A percentile compares a stretch with the other conserved stretches of the same genome.
phyloP scores from a whole-genome alignment of 1,140 invertebrate genomes.

The Potamilus streckersoni region DNA sequence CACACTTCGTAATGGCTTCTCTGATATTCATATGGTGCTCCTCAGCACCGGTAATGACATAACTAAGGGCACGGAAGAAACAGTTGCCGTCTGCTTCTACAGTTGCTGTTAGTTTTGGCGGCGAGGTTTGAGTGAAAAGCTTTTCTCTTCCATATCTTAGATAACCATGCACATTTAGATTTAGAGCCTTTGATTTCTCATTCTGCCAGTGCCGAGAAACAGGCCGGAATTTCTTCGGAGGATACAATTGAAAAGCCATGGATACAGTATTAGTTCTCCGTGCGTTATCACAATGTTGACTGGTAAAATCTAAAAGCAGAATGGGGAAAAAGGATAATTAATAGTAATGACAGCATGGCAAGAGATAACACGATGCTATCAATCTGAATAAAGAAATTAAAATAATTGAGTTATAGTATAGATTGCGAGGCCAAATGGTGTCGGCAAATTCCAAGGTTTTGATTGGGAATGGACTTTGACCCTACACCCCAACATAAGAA shows the following conservation, averaged over 20 bases:
- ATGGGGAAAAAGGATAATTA: too few relatives aligned
- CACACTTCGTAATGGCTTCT: constrained; percentile 36
- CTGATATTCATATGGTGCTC: constrained; percentile 38
- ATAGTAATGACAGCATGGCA: too few relatives aligned
- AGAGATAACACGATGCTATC: too few relatives aligned
- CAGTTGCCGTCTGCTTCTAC: constrained; percentile 40
- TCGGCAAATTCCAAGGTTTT: too few relatives aligned
- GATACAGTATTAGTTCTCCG: too few relatives aligned
- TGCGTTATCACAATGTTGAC: too few relatives aligned
- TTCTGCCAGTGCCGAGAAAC: constrained; percentile 31
- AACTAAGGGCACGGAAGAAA: constrained; percentile 45
- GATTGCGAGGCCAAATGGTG: too few relatives aligned
- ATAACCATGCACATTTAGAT: constrained; percentile 26
- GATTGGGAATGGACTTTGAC: too few relatives aligned
- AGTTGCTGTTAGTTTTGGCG: constrained; percentile 32
- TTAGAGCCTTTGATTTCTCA: constrained; percentile 24
- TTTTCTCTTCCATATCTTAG: constrained; percentile 29
- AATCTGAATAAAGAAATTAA: too few relatives aligned
- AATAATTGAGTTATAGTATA: too few relatives aligned
- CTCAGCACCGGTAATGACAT: constrained; percentile 39
- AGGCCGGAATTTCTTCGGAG: constrained; percentile 19
- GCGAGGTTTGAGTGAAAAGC: constrained; percentile 29
- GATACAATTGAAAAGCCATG: background rate
- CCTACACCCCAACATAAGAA: too few relatives aligned
- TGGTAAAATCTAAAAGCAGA: too few relatives aligned